phyloP scores from a whole-genome alignment of 2,888 invertebrate genomes.

The Tanypteryx hageni region DNA sequence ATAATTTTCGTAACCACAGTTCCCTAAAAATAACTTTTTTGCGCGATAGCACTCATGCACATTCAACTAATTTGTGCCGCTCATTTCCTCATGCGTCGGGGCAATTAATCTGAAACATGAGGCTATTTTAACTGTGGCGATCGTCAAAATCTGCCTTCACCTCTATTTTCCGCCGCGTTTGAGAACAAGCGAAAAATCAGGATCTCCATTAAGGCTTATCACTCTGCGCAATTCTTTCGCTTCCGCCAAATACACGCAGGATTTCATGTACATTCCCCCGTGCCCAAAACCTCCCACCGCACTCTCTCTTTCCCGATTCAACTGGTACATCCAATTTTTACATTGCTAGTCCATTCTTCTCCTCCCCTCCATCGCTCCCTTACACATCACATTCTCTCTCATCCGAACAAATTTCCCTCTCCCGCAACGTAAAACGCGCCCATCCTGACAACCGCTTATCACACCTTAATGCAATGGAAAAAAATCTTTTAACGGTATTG shows the following conservation, averaged over 20 bases:
- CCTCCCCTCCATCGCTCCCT: too few species aligned
- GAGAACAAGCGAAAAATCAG: slow-evolving; percentile 20
- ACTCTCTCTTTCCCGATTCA: not conserved
- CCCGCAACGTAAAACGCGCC: not conserved
- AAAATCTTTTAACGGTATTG: not conserved
- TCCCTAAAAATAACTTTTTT: not conserved
- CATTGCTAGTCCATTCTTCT: not conserved
- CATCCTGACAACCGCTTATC: not conserved
- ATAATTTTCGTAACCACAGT: too few species aligned
- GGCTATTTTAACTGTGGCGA: not conserved
- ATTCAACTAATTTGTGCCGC: not conserved
- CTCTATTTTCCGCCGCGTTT: slow-evolving; percentile 18
- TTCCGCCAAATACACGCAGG: slow-evolving; percentile 18
- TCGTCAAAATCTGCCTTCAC: slow-evolving; percentile 2
- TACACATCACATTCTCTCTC: too few species aligned
- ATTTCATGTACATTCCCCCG: not conserved
- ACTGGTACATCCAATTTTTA: slow-evolving; percentile 21
- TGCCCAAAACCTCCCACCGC: not conserved
- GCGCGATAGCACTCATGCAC: not conserved
- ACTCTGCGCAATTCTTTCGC: slow-evolving; percentile 5
- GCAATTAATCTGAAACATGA: not conserved
- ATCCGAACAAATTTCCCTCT: not conserved
- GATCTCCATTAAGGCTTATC: slow-evolving; percentile 29
- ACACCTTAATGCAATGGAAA: not conserved
- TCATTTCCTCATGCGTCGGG: not conserved